Evolutionary conservation across 2,113 vertebrate species (phyloP), one percentile per base, ranked within the genome.

Genomic region (Heptranchias perlo): DNA sequence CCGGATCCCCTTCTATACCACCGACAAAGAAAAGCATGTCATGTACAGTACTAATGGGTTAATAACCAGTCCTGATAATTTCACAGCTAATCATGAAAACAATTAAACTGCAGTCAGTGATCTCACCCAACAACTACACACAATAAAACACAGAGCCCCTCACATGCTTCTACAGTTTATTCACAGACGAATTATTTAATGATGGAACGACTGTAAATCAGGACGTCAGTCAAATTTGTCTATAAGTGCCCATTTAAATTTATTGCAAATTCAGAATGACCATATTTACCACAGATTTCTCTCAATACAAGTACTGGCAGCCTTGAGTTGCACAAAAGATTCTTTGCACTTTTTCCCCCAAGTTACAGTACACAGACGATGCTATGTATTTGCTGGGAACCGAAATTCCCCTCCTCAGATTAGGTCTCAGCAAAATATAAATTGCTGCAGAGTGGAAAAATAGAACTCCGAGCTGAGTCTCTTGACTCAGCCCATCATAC

Each of bases 381-480:
- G 25, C 16, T 67, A 8, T 65, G 0, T 3, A 67, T 64, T 49
- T 95, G 47, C 47, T 61, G 28, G 47, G 0, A 49, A 69, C 23
- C 52, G 44, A 69, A 10, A 69, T 69, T 52, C 44, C 13, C 25
- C 39, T 95, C 23, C 44, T 69, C 25, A 5, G 64, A 23, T 69
- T 49, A 69, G 47, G 25, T 14, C 64, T 69, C 39, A 49, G 47
- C 64, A 95, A 69, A 67, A 95, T 52, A 35, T 47, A 47, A 95
- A 69, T 52, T 64, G 94, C 47, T 69, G 65, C 39, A 49, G 94
- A 95, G 14, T 52, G 28, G 94, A 95, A 94, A 95, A 69, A 35
- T 95, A 69, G 25, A 69, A 95, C 49, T 49, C 94, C 28, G 25
- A 69, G 44, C 39, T 95, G 44, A 95, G 94, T 52, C 64, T 95